Conservation (phyloP, 2,888 invertebrate genomes). For the Aspidapion aeneum region DNA sequence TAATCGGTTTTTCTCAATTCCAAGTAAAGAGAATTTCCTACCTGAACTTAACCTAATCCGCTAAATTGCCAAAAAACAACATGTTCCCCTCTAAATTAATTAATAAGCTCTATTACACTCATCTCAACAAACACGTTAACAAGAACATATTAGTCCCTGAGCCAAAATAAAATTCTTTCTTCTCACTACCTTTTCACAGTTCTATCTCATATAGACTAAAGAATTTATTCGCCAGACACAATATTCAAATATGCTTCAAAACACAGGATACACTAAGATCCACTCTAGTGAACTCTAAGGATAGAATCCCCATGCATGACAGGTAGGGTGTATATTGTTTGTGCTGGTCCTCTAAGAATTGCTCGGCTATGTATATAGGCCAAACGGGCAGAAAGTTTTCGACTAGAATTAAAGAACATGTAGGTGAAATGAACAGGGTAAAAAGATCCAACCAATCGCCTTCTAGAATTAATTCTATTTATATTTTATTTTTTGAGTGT, state of each 20-base stretch:
- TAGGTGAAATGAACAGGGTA: neutral
- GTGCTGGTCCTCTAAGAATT: neutral
- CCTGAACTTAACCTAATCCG: neutral
- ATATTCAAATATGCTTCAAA: neutral
- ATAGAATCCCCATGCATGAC: neutral
- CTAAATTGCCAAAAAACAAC: neutral
- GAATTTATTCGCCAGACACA: neutral
- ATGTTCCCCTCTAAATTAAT: neutral
- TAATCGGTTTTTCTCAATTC: neutral
- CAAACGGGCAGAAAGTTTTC: neutral
- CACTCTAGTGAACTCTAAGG: neutral
- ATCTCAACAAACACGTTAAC: neutral
- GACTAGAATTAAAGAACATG: neutral
- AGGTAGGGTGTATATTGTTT: neutral
- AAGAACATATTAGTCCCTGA: neutral
- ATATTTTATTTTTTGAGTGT: too few relatives aligned
- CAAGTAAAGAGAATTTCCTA: neutral
- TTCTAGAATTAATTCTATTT: too few relatives aligned
- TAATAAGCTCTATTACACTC: neutral
- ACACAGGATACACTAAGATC: neutral
- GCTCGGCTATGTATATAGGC: neutral
- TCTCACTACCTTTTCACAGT: neutral
- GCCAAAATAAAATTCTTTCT: neutral
- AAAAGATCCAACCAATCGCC: neutral
- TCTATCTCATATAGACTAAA: neutral